phyloP scores from a whole-genome alignment of 2,888 invertebrate genomes.

The Drosophila fungiperda region DNA sequence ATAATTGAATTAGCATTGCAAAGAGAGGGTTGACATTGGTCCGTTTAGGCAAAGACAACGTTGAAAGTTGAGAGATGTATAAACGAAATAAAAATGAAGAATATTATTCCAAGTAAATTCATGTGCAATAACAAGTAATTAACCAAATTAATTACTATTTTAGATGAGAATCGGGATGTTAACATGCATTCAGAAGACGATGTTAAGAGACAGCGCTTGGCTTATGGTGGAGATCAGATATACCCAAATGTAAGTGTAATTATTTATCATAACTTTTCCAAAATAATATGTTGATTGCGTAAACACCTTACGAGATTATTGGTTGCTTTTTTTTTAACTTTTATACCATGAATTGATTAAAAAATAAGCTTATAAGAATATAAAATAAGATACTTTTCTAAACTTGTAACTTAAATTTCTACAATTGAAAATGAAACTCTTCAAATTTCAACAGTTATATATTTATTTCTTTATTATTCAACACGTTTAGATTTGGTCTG shows the following conservation, averaged over 20 bases:
- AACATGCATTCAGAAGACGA: slow-evolving; percentile 95
- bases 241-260: slow-evolving; percentile 91
- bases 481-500: slow-evolving; percentile 90
- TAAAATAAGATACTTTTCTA: not conserved
- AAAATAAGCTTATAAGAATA: not conserved
- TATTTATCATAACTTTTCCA: not conserved
- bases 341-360: not conserved
- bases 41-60: not conserved
- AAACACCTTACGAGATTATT: not conserved
- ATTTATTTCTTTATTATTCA: not conserved
- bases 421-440: not conserved
- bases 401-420: not conserved
- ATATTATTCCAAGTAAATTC: not conserved
- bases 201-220: slow-evolving; percentile 93
- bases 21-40: slow-evolving; percentile 14
- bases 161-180: slow-evolving; percentile 95
- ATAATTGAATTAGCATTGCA: slow-evolving; percentile 52
- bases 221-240: slow-evolving; percentile 95
- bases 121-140: not conserved
- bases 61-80: not conserved
- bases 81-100: not conserved
- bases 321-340: not conserved
- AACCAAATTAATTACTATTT: slow-evolving; percentile 64
- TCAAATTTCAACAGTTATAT: not conserved
- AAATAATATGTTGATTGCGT: not conserved